Evolutionary conservation across 1,140 invertebrate species (phyloP).

Genomic region (Sitophilus oryzae): DNA sequence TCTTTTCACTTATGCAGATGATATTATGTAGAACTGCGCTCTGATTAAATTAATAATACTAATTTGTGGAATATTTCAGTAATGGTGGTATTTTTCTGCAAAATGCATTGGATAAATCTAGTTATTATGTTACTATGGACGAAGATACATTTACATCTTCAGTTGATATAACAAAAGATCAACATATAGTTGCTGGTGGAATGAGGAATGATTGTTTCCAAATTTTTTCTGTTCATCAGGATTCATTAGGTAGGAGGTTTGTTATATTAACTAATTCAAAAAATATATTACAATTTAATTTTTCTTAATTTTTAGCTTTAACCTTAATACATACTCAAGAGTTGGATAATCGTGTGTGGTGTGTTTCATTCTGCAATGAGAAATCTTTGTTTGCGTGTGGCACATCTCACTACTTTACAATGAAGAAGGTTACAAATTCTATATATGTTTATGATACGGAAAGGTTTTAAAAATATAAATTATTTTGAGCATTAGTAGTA

Average conservation of each 20-base stretch:
- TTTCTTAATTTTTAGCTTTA: slow-evolving; percentile 8
- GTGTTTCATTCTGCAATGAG: slow-evolving; percentile 23
- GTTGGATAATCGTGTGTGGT: slow-evolving; percentile 27
- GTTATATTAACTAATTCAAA: neutral
- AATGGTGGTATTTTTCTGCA: slow-evolving; percentile 24
- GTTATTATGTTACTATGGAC: slow-evolving; percentile 14
- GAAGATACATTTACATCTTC: slow-evolving; percentile 18
- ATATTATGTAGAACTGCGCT: no score
- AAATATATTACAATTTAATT: neutral
- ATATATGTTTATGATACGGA: slow-evolving; percentile 31
- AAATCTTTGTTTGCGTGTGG: slow-evolving; percentile 30
- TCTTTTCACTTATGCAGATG: no score
- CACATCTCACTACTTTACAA: no score
- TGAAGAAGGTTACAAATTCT: slow-evolving; percentile 23
- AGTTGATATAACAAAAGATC: slow-evolving; percentile 20
- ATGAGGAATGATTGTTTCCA: slow-evolving; percentile 26
- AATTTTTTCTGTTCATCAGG: slow-evolving; percentile 17
- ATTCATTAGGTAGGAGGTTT: slow-evolving; percentile 16
- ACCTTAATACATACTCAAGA: slow-evolving; percentile 20
- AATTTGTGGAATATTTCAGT: slow-evolving; percentile 11
- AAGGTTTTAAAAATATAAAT: slow-evolving; percentile 29
- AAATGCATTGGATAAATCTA: slow-evolving; percentile 11
- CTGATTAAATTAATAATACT: no score
- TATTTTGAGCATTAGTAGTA: slow-evolving; percentile 2
- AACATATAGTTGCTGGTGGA: slow-evolving; percentile 15